Evolutionary conservation across 2,113 vertebrate species (phyloP), one percentile per base, ranked within the genome.

Genomic region (Daubentonia madagascariensis): DNA sequence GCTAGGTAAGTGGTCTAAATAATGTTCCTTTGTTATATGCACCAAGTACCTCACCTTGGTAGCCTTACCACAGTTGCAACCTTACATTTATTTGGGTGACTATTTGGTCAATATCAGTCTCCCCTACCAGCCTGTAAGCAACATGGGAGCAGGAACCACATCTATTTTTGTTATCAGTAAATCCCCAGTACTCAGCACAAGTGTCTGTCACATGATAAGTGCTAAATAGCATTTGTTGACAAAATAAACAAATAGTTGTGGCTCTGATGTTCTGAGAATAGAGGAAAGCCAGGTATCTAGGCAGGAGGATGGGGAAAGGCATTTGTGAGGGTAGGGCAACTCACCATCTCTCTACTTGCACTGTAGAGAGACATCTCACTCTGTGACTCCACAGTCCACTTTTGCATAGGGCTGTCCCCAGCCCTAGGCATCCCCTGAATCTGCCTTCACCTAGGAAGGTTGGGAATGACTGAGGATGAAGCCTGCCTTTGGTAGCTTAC

Each of bases 81-180:
- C 96, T 93, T 91, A 81, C 67, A 89, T 93, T 94, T 45, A 32
- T 91, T 81, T 94, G 50, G 40, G 14, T 88, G 30, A 88, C 40
- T 86, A 8, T 79, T 91, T 91, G 40, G 30, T 78, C 45, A 93
- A 28, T 78, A 61, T 13, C 12, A 28, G 43, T 85, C 61, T 93
- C 32, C 1, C 1, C n/a, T 67, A 57, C 17, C 40, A 81, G 81
- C 40, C 57, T 91, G 22, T 78, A 85, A 76, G 72, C 50, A 91
- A 73, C 25, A 63, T n/a, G 40, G 6, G 8, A 73, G 8, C n/a
- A 91, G 8, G 45, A 67, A 70, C 30, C 65, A 59, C 61, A 40
- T 78, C 8, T 57, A 17, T 25, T 89, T 92, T 95, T 84, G 16
- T 92, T 94, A 48, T 94, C 57, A 78, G 14, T 50, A 3, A 88